These are phyloP conservation scores for Scylla paramamosain DNA, from an alignment of 1,140 invertebrate genomes.

Conservation along the genomic window DNA sequence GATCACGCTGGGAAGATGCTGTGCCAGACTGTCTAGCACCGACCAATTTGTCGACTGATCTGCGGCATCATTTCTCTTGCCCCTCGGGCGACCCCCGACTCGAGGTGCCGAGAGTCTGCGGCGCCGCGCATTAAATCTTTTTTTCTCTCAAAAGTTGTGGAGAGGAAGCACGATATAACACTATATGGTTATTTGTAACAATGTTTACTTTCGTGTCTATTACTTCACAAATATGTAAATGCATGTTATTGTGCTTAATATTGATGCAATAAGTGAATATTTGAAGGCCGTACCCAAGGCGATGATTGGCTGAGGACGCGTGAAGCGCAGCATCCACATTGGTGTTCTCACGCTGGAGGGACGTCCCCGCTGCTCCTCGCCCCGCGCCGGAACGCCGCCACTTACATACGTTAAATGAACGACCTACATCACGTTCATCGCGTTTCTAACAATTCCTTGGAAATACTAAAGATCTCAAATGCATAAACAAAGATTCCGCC, in stretches of 20 bases:
- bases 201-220: neutral
- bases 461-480: neutral
- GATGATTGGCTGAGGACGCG: constrained; percentile 34
- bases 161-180: neutral
- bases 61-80: constrained; percentile 69
- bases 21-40: constrained; percentile 51
- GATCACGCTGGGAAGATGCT: constrained; percentile 49
- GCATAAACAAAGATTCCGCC: neutral
- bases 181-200: neutral
- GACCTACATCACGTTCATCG: neutral
- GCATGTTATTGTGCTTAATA: neutral
- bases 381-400: neutral
- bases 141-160: neutral
- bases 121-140: neutral
- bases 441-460: neutral
- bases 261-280: neutral
- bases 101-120: neutral
- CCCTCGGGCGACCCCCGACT: constrained; percentile 17
- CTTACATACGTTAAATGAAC: neutral
- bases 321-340: constrained; percentile 6
- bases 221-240: neutral
- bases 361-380: neutral
- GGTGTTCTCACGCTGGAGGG: neutral
- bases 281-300: neutral
- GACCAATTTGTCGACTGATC: constrained; percentile 74